Percentiles rank a stretch among this genome's conserved stretches.
These are phyloP conservation scores for Sminthurinus signatus DNA, from an alignment of 1,140 invertebrate genomes.

Conservation along the genomic window DNA sequence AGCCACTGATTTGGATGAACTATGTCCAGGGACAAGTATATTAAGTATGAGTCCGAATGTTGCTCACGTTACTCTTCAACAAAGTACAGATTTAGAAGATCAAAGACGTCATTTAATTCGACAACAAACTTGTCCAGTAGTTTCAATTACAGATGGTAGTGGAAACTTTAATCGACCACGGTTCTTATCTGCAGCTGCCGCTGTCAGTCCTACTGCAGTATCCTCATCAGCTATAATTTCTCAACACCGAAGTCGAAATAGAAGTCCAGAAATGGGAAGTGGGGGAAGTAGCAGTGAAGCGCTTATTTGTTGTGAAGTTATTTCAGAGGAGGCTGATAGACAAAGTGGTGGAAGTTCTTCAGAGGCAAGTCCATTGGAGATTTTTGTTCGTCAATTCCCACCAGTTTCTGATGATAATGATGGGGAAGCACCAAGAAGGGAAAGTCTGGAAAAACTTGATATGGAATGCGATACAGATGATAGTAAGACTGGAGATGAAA, in stretches of 20 bases:
- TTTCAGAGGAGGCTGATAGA: conserved; percentile 36
- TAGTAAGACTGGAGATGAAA: background rate
- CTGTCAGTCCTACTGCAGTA: conserved; percentile 34
- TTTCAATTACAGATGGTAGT: conserved; percentile 28
- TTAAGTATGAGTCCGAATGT: conserved; percentile 38
- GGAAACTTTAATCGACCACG: conserved; percentile 36
- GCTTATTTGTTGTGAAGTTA: conserved; percentile 37
- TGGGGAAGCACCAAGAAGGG: conserved; percentile 30
- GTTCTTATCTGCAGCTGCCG: conserved; percentile 41
- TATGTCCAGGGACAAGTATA: conserved; percentile 39
- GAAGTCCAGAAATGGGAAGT: conserved; percentile 37
- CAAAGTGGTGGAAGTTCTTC: conserved; percentile 33
- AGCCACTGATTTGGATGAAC: conserved; percentile 36
- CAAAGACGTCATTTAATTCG: conserved; percentile 39
- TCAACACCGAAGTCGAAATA: conserved; percentile 32
- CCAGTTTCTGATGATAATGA: conserved; percentile 39
- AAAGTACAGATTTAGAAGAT: conserved; percentile 36
- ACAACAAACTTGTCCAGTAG: conserved; percentile 41
- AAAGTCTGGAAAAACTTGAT: conserved; percentile 20
- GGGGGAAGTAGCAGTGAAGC: conserved; percentile 37
- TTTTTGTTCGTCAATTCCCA: conserved; percentile 40
- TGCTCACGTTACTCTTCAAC: conserved; percentile 33
- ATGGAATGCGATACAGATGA: conserved; percentile 9
- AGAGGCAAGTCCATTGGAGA: conserved; percentile 40
- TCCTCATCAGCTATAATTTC: conserved; percentile 38